Percentiles rank a stretch among this genome's conserved stretches.
Conservation (phyloP, 2,888 invertebrate genomes). For the Calliopum simillimum region DNA sequence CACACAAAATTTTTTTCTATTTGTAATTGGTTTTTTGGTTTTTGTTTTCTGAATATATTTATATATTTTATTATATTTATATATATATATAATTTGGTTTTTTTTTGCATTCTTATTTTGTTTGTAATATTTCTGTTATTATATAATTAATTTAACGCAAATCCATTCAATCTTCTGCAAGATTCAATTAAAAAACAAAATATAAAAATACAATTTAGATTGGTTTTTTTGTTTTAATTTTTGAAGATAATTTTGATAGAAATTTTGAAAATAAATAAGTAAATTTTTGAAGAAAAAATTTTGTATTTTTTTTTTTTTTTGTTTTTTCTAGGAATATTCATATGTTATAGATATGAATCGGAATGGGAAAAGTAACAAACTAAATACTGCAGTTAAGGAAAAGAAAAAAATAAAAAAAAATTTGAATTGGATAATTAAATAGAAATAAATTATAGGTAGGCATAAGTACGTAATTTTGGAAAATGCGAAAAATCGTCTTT, state of each 20-base stretch:
- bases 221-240: constrained; percentile 12
- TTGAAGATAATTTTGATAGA: constrained; percentile 21
- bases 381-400: not conserved
- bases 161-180: constrained; percentile 69
- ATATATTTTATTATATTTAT: constrained; percentile 52
- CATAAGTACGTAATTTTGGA: constrained; percentile 42
- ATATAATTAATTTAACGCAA: constrained; percentile 56
- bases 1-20: constrained; percentile 65
- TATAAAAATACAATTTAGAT: constrained; percentile 49
- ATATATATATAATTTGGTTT: constrained; percentile 53
- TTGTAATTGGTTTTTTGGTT: constrained; percentile 46
- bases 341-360: no score
- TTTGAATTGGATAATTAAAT: constrained; percentile 34
- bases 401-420: not conserved
- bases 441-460: constrained; percentile 46
- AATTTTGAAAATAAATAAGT: constrained; percentile 26
- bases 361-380: not conserved
- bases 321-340: not conserved
- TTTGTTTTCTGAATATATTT: constrained; percentile 52
- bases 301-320: not conserved
- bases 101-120: constrained; percentile 47
- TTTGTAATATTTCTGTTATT: constrained; percentile 47
- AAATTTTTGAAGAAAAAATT: not conserved
- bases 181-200: constrained; percentile 64
- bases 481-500: constrained; percentile 28